phyloP scores from a whole-genome alignment of 2,113 vertebrate species.

The Podocnemis expansa region DNA sequence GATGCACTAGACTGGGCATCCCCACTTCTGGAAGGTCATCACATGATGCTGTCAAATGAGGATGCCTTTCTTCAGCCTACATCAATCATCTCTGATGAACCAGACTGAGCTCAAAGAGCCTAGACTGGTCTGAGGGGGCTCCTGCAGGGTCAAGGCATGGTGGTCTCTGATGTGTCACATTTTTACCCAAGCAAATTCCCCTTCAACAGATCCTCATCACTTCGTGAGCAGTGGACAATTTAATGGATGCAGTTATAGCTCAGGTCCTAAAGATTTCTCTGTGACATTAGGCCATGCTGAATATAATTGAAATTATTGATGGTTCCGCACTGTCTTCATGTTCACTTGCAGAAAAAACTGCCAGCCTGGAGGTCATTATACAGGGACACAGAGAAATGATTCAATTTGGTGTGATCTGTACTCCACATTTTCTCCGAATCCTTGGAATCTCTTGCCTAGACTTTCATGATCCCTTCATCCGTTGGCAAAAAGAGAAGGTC shows the following conservation, averaged over 20 bases:
- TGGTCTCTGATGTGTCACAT: no score
- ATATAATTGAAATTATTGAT: neutral
- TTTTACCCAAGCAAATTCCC: neutral
- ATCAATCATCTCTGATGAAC: neutral
- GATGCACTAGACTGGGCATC: neutral
- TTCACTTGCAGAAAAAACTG: neutral
- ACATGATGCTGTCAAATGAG: neutral
- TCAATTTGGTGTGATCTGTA: neutral
- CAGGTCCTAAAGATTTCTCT: neutral
- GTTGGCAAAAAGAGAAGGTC: neutral
- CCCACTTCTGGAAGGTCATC: neutral
- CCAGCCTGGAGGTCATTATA: neutral
- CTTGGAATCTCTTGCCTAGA: neutral
- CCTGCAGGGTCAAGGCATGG: neutral
- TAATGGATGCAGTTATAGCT: neutral
- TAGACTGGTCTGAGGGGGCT: neutral
- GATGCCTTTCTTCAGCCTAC: neutral
- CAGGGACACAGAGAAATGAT: neutral
- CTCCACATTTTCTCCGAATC: neutral
- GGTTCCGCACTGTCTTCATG: neutral
- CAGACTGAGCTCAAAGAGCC: neutral
- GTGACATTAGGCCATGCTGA: neutral
- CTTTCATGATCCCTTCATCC: neutral
- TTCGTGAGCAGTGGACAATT: neutral
- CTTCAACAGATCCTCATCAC: neutral